Conservation (phyloP, 1,140 invertebrate species). For the Drosophila aff. region DNA sequence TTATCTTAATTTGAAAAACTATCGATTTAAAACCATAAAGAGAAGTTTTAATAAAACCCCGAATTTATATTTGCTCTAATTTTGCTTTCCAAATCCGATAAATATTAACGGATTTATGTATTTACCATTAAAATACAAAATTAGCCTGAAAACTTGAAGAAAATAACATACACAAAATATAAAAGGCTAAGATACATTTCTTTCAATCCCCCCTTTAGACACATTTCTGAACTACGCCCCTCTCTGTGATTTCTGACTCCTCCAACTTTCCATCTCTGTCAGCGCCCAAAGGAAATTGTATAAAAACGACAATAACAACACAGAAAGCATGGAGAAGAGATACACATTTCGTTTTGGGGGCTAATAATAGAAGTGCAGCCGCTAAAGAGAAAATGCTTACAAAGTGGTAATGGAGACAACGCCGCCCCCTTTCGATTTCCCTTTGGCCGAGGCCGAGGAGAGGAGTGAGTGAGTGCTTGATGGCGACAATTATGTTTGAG, state of each 20-base stretch:
- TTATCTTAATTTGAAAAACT: too few species aligned
- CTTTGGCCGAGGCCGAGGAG: background rate
- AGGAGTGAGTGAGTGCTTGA: conserved; percentile 20
- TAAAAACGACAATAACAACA: conserved; percentile 36
- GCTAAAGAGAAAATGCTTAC: conserved; percentile 33
- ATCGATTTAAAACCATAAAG: too few species aligned
- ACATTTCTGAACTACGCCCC: conserved; percentile 13
- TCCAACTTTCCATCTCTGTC: conserved; percentile 52
- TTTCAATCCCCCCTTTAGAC: background rate
- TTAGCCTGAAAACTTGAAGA: background rate
- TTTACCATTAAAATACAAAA: too few species aligned
- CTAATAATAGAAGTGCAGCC: conserved; percentile 45
- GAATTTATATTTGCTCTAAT: too few species aligned
- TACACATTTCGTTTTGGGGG: conserved; percentile 45
- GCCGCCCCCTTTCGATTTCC: conserved; percentile 26
- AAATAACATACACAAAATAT: background rate
- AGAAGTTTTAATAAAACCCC: too few species aligned
- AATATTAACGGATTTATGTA: too few species aligned
- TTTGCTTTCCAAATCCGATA: too few species aligned
- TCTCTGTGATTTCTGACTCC: conserved; percentile 16
- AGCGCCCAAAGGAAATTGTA: conserved; percentile 43
- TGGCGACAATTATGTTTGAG: conserved; percentile 52
- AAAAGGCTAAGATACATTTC: background rate
- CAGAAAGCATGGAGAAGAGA: conserved; percentile 48
- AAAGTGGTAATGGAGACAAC: conserved; percentile 65